A percentile compares a stretch with the other conserved stretches of the same genome.
Conservation (phyloP, 2,113 vertebrate species). For the Sturnus vulgaris region DNA sequence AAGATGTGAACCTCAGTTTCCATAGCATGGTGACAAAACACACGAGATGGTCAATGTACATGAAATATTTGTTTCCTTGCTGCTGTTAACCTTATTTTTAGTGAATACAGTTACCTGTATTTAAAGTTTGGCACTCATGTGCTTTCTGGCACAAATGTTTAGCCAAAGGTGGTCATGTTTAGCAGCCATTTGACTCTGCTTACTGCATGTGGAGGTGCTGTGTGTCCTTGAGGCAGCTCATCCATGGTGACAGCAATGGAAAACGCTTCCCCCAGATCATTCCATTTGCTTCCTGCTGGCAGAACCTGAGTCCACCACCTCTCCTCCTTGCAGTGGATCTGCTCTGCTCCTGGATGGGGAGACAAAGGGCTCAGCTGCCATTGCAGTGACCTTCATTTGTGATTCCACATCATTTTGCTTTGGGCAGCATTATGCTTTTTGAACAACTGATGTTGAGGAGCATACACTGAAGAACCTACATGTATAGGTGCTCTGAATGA, state of each 20-base stretch:
- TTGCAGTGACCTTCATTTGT: neutral
- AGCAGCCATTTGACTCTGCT: neutral
- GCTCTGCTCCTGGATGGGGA: neutral
- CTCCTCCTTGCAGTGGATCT: neutral
- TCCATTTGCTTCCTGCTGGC: neutral
- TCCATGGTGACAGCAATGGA: neutral
- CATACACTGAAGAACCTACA: fast-evolving
- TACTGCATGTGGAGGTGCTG: neutral
- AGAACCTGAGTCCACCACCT: neutral
- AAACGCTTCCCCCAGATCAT: neutral
- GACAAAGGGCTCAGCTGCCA: neutral
- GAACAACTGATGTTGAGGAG: neutral
- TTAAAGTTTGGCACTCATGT: neutral
- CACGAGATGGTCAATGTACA: neutral
- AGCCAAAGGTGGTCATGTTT: neutral
- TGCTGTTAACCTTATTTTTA: neutral
- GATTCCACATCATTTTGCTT: neutral
- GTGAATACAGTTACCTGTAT: neutral
- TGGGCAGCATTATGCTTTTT: neutral
- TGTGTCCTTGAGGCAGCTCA: neutral
- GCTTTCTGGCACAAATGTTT: neutral
- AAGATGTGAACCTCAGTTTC: neutral
- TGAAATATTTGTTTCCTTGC: neutral
- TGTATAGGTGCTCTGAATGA: neutral
- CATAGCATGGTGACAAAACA: neutral